These are phyloP conservation scores for Epizoanthus scotinus DNA, from an alignment of 92 coral and sea anemone species.

Conservation along the genomic window DNA sequence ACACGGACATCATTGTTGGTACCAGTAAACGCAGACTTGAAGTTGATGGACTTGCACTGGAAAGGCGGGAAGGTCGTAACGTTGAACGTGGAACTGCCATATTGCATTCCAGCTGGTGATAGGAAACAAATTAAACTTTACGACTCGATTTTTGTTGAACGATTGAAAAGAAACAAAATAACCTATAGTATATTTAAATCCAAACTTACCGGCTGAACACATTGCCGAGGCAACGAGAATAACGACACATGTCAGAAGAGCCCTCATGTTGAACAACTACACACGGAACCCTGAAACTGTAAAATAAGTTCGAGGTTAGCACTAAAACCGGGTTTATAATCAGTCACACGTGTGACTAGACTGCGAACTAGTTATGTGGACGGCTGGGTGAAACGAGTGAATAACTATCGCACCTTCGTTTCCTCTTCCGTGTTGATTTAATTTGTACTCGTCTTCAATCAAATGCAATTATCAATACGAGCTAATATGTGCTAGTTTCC, in stretches of 20 bases:
- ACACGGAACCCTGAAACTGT: background rate
- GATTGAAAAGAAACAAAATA: background rate
- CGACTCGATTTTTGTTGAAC: background rate
- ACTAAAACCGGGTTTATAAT: no score
- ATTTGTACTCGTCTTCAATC: no score
- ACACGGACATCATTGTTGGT: conserved; percentile 42
- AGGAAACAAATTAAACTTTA: background rate
- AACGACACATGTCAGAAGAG: background rate
- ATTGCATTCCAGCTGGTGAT: conserved; percentile 32
- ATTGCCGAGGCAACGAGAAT: background rate
- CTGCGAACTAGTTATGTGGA: no score
- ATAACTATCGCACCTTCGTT: no score
- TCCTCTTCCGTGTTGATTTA: no score
- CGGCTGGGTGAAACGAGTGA: no score
- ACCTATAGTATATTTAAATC: background rate
- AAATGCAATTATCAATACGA: no score
- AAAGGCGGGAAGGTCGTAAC: conserved; percentile 21
- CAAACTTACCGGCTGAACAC: conserved; percentile 4
- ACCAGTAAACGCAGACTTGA: conserved; percentile 33
- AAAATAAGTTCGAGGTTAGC: no score
- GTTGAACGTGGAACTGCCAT: conserved; percentile 50
- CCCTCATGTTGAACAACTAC: background rate
- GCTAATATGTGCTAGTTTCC: no score
- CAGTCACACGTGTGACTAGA: no score
- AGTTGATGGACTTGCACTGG: conserved; percentile 58